These are phyloP conservation scores for Kuschelorhynchus macadamiae DNA, from an alignment of 2,888 invertebrate species.

Conservation along the genomic window DNA sequence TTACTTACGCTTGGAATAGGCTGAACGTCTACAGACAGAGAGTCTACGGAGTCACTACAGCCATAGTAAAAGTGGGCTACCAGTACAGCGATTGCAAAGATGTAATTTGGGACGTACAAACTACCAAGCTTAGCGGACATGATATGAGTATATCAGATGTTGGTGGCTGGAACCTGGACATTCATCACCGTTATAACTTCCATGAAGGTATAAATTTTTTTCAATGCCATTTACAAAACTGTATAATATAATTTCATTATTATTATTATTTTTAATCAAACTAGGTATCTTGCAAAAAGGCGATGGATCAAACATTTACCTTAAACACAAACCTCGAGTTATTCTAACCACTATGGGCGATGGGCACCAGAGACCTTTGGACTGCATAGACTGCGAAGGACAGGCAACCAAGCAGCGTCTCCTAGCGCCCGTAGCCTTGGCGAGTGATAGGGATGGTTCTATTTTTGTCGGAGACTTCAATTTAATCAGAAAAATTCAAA, in stretches of 20 bases:
- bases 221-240: too few relatives aligned
- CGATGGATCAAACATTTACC: slow-evolving; percentile 95
- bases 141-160: slow-evolving; percentile 98
- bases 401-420: slow-evolving; percentile 85
- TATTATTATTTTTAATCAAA: slow-evolving; percentile 38
- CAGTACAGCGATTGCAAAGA: slow-evolving; percentile 93
- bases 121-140: slow-evolving; percentile 94
- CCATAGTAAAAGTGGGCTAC: slow-evolving; percentile 96
- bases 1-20: slow-evolving; percentile 98
- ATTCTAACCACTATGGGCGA: slow-evolving; percentile 94
- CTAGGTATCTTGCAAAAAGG: slow-evolving; percentile 96
- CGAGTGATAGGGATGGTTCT: slow-evolving; percentile 92
- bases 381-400: slow-evolving; percentile 87
- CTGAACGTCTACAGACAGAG: slow-evolving; percentile 96
- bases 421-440: slow-evolving; percentile 92
- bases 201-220: slow-evolving; percentile 82
- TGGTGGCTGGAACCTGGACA: slow-evolving; percentile 98
- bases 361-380: slow-evolving; percentile 89
- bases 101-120: slow-evolving; percentile 96
- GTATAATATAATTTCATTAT: too few relatives aligned
- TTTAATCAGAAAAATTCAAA: slow-evolving; percentile 87
- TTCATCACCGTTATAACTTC: slow-evolving; percentile 98
- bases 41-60: slow-evolving; percentile 96
- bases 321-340: slow-evolving; percentile 93
- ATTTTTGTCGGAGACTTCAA: slow-evolving; percentile 97